Evolutionary conservation across 1,140 invertebrate genomes (phyloP).

Genomic region (Mamestra configurata): DNA sequence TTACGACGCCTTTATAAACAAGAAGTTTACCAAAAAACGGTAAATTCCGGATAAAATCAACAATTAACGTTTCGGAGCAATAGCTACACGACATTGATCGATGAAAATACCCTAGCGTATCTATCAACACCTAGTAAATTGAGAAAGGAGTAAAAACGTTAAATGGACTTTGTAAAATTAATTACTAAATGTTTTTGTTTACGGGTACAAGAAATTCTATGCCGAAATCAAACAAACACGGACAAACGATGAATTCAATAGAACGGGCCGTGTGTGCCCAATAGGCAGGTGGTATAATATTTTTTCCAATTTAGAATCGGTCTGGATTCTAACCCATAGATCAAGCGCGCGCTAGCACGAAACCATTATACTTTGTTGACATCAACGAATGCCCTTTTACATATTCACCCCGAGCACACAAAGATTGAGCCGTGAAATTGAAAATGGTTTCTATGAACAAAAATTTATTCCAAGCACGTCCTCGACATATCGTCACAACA

Average conservation of each 20-base stretch:
- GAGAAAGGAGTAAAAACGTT: conserved; percentile 40
- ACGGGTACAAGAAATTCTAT: not conserved
- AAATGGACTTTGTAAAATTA: conserved; percentile 34
- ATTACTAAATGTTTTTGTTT: conserved; percentile 34
- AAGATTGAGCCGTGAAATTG: conserved; percentile 86
- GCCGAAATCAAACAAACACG: conserved; percentile 10
- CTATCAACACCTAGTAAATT: conserved; percentile 41
- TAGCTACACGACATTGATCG: conserved; percentile 61
- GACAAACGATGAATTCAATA: conserved; percentile 41
- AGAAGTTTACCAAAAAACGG: conserved; percentile 35
- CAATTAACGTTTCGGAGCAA: conserved; percentile 45
- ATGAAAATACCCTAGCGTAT: conserved; percentile 54
- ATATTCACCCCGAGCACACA: conserved; percentile 85
- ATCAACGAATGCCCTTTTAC: conserved; percentile 85
- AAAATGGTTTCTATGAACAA: conserved; percentile 86
- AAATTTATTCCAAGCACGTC: conserved; percentile 84
- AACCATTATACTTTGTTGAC: conserved; percentile 86
- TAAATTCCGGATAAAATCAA: conserved; percentile 35
- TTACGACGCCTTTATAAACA: conserved; percentile 1
- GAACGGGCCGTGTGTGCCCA: conserved; percentile 27
- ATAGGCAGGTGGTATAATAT: conserved; percentile 51
- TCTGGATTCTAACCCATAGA: conserved; percentile 74
- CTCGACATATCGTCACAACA: conserved; percentile 76
- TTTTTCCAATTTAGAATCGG: conserved; percentile 70
- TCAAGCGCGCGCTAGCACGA: conserved; percentile 80